Conservation (phyloP, 2,797 vertebrate species). For the Gallinago solitaria region DNA sequence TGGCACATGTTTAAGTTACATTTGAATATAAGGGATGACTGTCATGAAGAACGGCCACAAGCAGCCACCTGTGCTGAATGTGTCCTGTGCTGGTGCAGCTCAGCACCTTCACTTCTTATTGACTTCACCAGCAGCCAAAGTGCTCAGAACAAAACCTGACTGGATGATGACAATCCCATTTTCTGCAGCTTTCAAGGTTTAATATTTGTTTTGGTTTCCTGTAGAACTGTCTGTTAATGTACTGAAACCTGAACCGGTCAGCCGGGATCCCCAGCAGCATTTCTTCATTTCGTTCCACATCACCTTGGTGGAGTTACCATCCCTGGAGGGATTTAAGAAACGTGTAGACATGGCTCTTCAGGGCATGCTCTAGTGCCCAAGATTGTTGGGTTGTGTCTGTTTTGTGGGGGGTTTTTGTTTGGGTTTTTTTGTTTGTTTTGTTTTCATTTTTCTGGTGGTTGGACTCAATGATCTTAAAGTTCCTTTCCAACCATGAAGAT, state of each 20-base stretch:
- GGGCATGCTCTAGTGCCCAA: too few relatives aligned
- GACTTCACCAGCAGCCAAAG: neutral
- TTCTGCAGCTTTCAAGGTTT: neutral
- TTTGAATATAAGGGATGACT: neutral
- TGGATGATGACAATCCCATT: neutral
- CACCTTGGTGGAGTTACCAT: neutral
- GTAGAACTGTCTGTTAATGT: neutral
- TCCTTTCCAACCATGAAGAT: too few relatives aligned
- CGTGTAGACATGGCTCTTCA: too few relatives aligned
- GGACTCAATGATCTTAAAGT: too few relatives aligned
- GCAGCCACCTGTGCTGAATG: neutral
- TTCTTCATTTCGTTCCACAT: neutral
- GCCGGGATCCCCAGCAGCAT: fast-evolving
- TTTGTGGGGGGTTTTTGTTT: too few relatives aligned
- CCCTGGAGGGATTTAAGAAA: too few relatives aligned
- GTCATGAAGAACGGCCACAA: neutral
- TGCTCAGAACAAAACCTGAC: neutral
- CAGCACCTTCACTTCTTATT: neutral
- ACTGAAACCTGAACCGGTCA: neutral
- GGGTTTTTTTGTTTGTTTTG: too few relatives aligned
- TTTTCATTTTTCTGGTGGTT: too few relatives aligned
- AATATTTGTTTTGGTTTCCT: neutral
- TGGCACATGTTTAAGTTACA: neutral
- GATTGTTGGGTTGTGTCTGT: too few relatives aligned
- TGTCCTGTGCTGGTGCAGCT: neutral